Conservation (phyloP, 1,140 invertebrate species). For the Oreohelix idahoensis region DNA sequence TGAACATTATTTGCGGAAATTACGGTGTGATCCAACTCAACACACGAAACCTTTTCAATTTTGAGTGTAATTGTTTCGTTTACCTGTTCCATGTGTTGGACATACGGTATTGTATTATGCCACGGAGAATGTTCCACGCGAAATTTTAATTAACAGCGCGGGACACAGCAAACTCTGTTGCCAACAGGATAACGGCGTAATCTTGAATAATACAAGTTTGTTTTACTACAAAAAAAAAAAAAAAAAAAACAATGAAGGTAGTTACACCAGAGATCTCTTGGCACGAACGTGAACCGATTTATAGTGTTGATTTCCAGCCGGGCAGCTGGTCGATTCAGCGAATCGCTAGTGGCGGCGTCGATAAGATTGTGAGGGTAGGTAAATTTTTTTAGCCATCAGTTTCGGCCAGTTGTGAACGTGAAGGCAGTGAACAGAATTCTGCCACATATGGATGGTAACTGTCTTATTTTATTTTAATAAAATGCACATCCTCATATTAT, state of each 20-base stretch:
- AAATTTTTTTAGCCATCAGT: no score
- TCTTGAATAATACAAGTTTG: background rate
- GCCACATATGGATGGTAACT: no score
- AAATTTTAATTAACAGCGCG: background rate
- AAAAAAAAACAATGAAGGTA: conserved; percentile 65
- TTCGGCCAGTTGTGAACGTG: no score
- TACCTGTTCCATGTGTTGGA: background rate
- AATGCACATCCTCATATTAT: no score
- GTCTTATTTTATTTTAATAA: no score
- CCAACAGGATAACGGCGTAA: no score
- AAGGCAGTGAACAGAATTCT: no score
- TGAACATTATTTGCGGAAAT: no score
- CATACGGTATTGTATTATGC: no score
- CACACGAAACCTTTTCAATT: no score
- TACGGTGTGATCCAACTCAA: no score
- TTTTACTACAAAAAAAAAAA: no score
- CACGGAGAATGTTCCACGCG: background rate
- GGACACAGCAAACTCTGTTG: background rate
- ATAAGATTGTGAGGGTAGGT: conserved; percentile 89
- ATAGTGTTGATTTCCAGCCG: conserved; percentile 90
- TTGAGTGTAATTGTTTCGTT: conserved; percentile 9
- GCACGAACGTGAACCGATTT: conserved; percentile 94
- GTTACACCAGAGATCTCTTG: conserved; percentile 97
- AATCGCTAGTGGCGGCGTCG: conserved; percentile 91
- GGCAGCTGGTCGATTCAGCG: conserved; percentile 78